Evolutionary conservation across 2,113 vertebrate species (phyloP), one percentile per base, ranked within the genome.

Genomic region (Galemys pyrenaicus): DNA sequence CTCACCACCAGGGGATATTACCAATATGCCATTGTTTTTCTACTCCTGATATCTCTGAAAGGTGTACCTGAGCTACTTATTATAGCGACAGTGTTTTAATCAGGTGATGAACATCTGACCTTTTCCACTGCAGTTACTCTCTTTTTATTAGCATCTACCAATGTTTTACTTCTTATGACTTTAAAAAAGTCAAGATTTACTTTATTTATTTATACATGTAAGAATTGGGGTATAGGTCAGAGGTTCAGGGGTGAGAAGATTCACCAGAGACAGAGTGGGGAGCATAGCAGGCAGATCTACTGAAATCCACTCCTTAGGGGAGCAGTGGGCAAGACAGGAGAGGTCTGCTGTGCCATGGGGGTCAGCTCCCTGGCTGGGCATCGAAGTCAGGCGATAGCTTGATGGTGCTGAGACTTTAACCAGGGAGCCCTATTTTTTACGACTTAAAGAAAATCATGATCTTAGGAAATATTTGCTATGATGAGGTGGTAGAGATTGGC

Each of bases 61-160:
- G 73, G 6, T 75, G 2, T 85, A 46, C 32, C 37, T 54, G 68
- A 46, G 54, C 19, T 73, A 26, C 51, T 60, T 70, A 51, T 91
- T 54, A 77, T 54, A 75, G 0, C 91, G 89, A 81, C 60, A 73
- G 78, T 81, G 90, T 91, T 93, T 94, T 81, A 95, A 93, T 90
- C 81, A 60, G 65, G 56, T 81, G 56, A 86, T 37, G 58, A 87
- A 35, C 30, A 20, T 64, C 94, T 65, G 46, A 75, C 58, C 74
- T 94, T 87, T 95, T 75, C 92, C 64, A 77, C 44, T 71, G n/a
- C 44, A 93, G 19, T 87, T 89, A 89, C 65, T 91, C 75, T 97
- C 58, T 62, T 94, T 83, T 80, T 89, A 92, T 91, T 68, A 95
- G 89, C 35, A 81, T 58, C 83, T 65, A 20, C 87, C 83, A 77